Evolutionary conservation across 2,888 invertebrate genomes (phyloP).

Genomic region (Tachina grossa): DNA sequence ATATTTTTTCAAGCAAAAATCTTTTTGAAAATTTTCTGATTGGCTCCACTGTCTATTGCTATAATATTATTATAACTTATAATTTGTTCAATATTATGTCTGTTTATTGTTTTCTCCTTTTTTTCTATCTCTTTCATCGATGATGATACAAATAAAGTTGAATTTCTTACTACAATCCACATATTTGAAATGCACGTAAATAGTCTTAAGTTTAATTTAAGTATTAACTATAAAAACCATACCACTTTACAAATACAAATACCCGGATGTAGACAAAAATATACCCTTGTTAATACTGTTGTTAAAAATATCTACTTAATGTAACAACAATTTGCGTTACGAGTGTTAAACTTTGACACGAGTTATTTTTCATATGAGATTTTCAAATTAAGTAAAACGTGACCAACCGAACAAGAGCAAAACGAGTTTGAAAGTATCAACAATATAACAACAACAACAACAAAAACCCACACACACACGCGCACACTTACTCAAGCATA

Average conservation of each 20-base stretch:
- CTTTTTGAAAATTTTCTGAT: too few species aligned
- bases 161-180: not conserved
- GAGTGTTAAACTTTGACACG: conserved; percentile 64
- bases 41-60: too few species aligned
- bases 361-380: conserved; percentile 58
- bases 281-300: conserved; percentile 20
- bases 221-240: conserved; percentile 37
- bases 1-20: too few species aligned
- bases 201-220: conserved; percentile 48
- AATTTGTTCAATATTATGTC: conserved; percentile 10
- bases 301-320: conserved; percentile 41
- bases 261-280: not conserved
- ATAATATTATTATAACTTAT: not conserved
- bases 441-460: not conserved
- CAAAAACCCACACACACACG: not conserved
- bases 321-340: conserved; percentile 62
- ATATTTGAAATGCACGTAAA: conserved; percentile 31
- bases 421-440: not conserved
- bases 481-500: not conserved
- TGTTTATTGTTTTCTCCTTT: not conserved
- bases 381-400: conserved; percentile 64
- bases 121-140: conserved; percentile 4
- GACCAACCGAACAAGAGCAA: conserved; percentile 39
- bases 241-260: conserved; percentile 15
- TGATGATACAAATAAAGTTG: conserved; percentile 18